Conservation (phyloP, 1,140 invertebrate genomes). For the Penaeus chinensis region DNA sequence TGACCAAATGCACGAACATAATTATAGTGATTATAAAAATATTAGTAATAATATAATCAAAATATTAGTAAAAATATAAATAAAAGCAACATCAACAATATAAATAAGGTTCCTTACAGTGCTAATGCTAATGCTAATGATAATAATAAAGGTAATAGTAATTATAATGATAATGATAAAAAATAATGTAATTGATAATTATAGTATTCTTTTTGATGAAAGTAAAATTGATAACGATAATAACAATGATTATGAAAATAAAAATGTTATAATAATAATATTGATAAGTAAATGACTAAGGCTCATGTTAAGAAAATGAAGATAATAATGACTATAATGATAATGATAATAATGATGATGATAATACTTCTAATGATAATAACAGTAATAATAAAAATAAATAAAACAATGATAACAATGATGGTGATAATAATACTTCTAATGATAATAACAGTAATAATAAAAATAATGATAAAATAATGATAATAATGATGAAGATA, state of each 20-base stretch:
- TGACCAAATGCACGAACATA: background rate
- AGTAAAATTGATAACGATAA: conserved; percentile 3
- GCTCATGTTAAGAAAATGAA: background rate
- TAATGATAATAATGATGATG: background rate
- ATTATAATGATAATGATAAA: conserved; percentile 5
- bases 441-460: too few relatives aligned
- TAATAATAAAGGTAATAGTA: conserved; percentile 14
- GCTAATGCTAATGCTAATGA: background rate
- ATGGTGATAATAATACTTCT: too few relatives aligned
- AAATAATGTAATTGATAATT: too few relatives aligned
- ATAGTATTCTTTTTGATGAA: background rate
- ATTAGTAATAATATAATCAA: background rate
- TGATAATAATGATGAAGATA: too few relatives aligned
- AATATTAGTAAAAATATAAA: background rate
- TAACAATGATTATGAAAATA: background rate
- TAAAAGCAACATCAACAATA: background rate
- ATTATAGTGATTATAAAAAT: background rate
- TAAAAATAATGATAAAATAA: too few relatives aligned
- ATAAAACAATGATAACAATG: too few relatives aligned
- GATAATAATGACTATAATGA: too few relatives aligned
- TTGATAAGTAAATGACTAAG: background rate
- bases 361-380: background rate
- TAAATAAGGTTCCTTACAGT: background rate
- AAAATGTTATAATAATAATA: background rate
- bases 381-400: too few relatives aligned